These are phyloP conservation scores for Polietes domitor DNA, from an alignment of 2,888 invertebrate genomes.

Conservation along the genomic window DNA sequence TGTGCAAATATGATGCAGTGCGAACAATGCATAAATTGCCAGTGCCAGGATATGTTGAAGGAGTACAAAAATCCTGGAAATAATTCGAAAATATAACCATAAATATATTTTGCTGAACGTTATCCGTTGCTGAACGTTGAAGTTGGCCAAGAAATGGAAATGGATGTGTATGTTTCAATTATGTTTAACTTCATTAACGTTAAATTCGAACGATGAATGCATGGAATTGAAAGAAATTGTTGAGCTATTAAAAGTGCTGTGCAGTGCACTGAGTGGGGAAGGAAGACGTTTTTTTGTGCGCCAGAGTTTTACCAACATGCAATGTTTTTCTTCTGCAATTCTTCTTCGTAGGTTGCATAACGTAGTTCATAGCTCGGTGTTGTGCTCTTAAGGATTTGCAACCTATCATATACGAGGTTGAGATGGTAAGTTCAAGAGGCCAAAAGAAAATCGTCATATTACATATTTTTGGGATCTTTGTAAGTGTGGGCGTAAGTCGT, in stretches of 20 bases:
- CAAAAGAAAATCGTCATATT: no score
- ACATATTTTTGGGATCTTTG: no score
- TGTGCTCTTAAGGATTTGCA: no score
- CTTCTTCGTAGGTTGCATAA: background rate
- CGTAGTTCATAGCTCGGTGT: no score
- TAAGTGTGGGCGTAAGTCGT: no score
- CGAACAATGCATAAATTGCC: conserved; percentile 22
- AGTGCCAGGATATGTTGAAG: background rate
- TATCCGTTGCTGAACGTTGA: background rate
- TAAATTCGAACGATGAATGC: conserved; percentile 9
- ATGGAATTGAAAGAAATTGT: conserved; percentile 7
- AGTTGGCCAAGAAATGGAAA: background rate
- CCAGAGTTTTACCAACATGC: background rate
- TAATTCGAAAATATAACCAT: conserved; percentile 37
- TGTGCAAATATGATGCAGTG: conserved; percentile 39
- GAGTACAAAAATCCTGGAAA: background rate
- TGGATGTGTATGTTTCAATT: conserved; percentile 17
- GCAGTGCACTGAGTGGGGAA: background rate
- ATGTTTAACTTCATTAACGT: conserved; percentile 27
- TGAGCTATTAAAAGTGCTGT: background rate
- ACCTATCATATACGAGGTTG: no score
- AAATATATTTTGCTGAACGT: conserved; percentile 8
- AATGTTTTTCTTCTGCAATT: no score
- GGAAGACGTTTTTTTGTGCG: background rate
- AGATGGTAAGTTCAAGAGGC: no score